Evolutionary conservation across 1,140 invertebrate genomes (phyloP).

Genomic region (Pseudomyrmex gracilis): DNA sequence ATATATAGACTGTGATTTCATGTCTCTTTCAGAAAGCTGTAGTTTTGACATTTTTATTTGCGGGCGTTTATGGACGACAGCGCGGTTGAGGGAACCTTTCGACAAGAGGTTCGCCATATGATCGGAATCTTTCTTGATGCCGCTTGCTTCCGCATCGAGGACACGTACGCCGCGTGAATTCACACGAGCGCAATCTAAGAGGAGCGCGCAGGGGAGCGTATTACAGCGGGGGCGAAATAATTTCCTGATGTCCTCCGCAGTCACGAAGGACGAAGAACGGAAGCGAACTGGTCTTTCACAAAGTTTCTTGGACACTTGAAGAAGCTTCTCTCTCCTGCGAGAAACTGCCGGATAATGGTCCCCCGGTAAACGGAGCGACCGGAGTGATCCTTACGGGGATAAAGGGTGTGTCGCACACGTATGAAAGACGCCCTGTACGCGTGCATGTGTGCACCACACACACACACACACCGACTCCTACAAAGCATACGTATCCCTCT

Average conservation of each 20-base stretch:
- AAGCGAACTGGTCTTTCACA: constrained; percentile 79
- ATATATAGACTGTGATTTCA: too few relatives aligned
- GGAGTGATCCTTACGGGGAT: constrained; percentile 78
- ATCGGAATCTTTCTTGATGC: constrained; percentile 28
- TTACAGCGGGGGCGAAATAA: constrained; percentile 79
- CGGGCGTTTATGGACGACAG: too few relatives aligned
- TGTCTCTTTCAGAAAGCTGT: too few relatives aligned
- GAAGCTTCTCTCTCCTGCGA: constrained; percentile 76
- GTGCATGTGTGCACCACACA: constrained; percentile 41
- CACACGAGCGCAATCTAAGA: constrained; percentile 10
- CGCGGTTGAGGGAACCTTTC: too few relatives aligned
- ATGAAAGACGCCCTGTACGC: constrained; percentile 63
- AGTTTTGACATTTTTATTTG: constrained; percentile 7
- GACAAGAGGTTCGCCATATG: background rate
- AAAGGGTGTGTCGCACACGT: constrained; percentile 78
- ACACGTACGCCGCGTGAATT: constrained; percentile 33
- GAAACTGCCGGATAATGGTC: constrained; percentile 80
- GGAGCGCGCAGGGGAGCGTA: constrained; percentile 34
- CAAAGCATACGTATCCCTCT: constrained; percentile 59
- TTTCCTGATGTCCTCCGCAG: constrained; percentile 82
- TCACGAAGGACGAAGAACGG: constrained; percentile 73
- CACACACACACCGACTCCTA: constrained; percentile 25
- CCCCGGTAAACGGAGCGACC: constrained; percentile 74
- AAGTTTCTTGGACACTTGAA: constrained; percentile 83
- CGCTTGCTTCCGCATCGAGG: constrained; percentile 2